Evolutionary conservation across 2,797 vertebrate genomes (phyloP).

Genomic region (Rhincodon typus): DNA sequence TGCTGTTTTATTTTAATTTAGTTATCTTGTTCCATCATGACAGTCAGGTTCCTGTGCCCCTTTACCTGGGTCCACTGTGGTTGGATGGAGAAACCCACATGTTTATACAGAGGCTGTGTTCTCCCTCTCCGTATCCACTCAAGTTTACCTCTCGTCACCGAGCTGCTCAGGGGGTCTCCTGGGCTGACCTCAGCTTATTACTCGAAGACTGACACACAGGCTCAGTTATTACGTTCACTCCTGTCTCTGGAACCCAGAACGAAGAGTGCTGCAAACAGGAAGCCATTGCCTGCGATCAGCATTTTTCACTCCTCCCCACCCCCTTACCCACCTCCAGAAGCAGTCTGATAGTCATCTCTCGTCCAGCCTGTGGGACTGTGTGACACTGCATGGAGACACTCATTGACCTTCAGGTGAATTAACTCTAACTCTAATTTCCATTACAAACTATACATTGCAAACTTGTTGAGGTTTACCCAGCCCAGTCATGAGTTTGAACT

Average conservation of each 20-base stretch:
- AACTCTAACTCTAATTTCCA: background rate
- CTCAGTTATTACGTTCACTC: background rate
- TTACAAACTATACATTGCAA: background rate
- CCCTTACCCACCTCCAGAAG: background rate
- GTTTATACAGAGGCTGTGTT: background rate
- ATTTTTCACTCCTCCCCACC: background rate
- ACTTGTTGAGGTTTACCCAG: background rate
- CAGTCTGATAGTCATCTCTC: background rate
- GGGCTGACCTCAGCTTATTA: background rate
- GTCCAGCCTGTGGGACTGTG: background rate
- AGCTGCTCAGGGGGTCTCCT: background rate
- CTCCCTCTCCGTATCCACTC: background rate
- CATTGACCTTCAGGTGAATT: background rate
- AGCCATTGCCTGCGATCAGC: background rate
- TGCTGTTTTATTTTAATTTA: no score
- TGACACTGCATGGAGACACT: background rate
- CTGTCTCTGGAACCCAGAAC: background rate
- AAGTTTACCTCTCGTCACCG: background rate
- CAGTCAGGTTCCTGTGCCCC: background rate
- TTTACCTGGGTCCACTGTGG: background rate
- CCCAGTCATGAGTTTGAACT: background rate
- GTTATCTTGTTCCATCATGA: background rate
- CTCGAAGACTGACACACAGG: background rate
- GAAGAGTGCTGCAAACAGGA: background rate
- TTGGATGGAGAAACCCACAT: background rate